Conservation (phyloP, 2,797 vertebrate genomes). For the Halcyon badia region DNA sequence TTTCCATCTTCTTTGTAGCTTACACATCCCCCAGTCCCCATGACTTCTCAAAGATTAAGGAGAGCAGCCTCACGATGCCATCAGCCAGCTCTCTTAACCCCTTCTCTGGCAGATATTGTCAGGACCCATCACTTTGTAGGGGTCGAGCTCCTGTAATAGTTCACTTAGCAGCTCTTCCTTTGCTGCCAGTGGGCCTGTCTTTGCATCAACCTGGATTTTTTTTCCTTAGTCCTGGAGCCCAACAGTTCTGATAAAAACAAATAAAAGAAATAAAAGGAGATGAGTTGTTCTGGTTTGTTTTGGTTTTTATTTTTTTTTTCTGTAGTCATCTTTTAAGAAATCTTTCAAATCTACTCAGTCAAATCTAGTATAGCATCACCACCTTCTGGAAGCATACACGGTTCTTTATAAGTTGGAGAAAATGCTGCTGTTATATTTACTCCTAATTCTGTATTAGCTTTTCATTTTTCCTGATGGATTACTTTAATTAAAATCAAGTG, state of each 20-base stretch:
- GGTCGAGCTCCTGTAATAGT: neutral
- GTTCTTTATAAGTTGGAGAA: neutral
- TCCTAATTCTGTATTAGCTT: neutral
- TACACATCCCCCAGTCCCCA: neutral
- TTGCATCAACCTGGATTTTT: neutral
- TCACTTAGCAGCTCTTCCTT: neutral
- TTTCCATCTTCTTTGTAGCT: neutral
- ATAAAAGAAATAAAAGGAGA: neutral
- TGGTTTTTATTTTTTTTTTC: neutral
- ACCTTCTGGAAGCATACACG: neutral
- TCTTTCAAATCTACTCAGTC: neutral
- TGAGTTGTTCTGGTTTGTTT: neutral
- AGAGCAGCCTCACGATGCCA: neutral
- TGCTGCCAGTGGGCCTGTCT: neutral
- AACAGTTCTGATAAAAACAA: neutral
- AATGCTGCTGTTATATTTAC: neutral
- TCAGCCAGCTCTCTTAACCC: neutral
- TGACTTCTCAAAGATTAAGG: neutral
- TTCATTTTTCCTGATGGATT: neutral
- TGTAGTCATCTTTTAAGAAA: neutral
- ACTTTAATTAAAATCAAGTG: neutral
- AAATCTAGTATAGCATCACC: neutral
- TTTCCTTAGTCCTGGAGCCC: neutral
- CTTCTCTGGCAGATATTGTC: neutral
- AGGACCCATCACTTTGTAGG: neutral